Evolutionary conservation across 2,888 invertebrate genomes (phyloP).

Genomic region (Dusona sp.): DNA sequence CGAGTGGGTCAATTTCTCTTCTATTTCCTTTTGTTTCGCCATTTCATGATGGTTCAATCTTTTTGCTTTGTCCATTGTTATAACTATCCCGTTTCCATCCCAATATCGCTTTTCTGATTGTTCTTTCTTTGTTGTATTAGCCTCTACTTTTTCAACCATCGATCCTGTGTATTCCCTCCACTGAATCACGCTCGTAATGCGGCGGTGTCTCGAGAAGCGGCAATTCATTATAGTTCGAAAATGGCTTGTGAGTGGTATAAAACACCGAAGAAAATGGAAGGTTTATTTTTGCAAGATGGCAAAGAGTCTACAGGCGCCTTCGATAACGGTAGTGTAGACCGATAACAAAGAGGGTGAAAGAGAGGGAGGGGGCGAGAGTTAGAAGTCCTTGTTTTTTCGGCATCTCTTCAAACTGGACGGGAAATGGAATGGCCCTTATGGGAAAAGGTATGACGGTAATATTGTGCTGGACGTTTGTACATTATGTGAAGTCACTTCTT

Average conservation of each 20-base stretch:
- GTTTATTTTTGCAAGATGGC: constrained; percentile 48
- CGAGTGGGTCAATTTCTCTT: constrained; percentile 23
- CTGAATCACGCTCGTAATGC: constrained; percentile 4
- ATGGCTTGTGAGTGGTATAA: constrained; percentile 11
- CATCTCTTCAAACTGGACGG: constrained; percentile 63
- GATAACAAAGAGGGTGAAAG: background rate
- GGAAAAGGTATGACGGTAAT: constrained; percentile 65
- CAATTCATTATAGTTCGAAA: constrained; percentile 41
- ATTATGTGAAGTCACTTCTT: constrained; percentile 43
- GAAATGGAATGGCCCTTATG: constrained; percentile 66
- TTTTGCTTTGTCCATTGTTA: background rate
- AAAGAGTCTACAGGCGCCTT: constrained; percentile 34
- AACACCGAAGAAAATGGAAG: background rate
- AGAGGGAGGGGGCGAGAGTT: background rate
- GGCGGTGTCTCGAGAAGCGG: constrained; percentile 11
- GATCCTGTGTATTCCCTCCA: background rate
- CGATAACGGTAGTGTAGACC: constrained; percentile 45
- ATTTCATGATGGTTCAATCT: constrained; percentile 51
- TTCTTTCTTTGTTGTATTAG: constrained; percentile 21
- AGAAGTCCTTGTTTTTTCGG: constrained; percentile 49
- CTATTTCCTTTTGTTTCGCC: constrained; percentile 47
- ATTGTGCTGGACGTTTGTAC: constrained; percentile 61
- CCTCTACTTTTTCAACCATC: background rate
- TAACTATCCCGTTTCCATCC: constrained; percentile 21
- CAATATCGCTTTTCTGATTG: background rate